Evolutionary conservation across 2,888 invertebrate genomes (phyloP), one percentile per base, ranked within the genome.

Genomic region (Tetragonula carbonaria): DNA sequence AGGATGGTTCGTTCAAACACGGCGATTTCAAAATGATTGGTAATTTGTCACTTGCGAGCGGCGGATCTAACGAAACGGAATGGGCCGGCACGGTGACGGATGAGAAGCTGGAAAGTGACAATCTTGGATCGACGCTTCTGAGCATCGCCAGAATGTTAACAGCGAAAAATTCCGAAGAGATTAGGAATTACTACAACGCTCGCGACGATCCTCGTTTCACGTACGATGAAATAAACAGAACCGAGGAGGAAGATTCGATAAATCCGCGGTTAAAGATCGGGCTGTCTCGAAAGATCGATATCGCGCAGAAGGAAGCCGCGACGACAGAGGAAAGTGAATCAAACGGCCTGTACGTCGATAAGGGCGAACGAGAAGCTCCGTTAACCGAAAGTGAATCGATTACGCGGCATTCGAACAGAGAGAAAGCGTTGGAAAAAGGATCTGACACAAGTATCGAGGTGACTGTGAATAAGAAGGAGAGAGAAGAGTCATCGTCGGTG

Each of bases 401-500:
- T 13, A 53, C 53, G n/a, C 14, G 45, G 62, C 51, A 33, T 51
- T 50, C 68, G 33, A 78, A 53, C 33, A 23, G 18, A 38, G 14
- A 57, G 23, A 63, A 70, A 78, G 4, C 55, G 14, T 50, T n/a
- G 4, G 13, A 21, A 55, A 16, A 28, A 6, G 67, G 28, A 63
- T n/a, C 62, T 1, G 13, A 18, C 21, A 2, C 11, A n/a, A 33
- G 45, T 28, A 51, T 63, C 62, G 33, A 55, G 28, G 21, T 14
- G 68, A 70, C 70, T 59, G 66, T 72, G 57, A 72, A 51, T 59
- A 66, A 78, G 33, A 28, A 28, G 14, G 45, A 65, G 70, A 77
- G 33, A 2, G 50, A 50, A n/a, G 50, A 77, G 45, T 65, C 78
- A 66, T 78, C 72, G 21, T 33, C 2, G 28, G 13, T 8, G 4